Conservation (phyloP, 2,888 invertebrate species). For the Heteromurus nitidus region DNA sequence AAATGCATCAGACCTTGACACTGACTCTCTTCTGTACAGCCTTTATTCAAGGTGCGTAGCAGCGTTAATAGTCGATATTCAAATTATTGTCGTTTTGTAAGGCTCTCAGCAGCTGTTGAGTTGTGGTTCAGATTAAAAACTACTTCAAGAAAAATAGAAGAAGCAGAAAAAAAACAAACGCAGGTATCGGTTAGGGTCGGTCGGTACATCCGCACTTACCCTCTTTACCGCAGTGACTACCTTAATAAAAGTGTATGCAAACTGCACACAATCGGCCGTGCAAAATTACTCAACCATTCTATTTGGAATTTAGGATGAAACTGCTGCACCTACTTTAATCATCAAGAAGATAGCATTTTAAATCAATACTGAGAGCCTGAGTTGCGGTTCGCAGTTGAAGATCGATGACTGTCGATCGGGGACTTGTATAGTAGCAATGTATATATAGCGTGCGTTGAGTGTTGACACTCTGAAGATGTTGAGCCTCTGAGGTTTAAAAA, state of each 20-base stretch:
- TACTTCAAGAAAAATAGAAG: no score
- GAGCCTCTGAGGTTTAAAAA: no score
- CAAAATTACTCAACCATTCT: conserved; percentile 5
- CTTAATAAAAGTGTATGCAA: background rate
- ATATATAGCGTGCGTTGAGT: no score
- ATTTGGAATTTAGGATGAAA: conserved; percentile 2
- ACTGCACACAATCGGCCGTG: background rate
- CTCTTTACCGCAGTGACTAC: conserved; percentile 3
- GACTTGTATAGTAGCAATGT: no score
- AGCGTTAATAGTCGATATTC: background rate
- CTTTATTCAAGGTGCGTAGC: conserved; percentile 3
- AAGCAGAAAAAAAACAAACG: conserved; percentile 5
- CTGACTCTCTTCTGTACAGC: conserved; percentile 16
- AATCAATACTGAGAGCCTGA: no score
- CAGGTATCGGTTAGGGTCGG: no score
- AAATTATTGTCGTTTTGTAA: background rate
- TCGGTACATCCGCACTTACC: conserved; percentile 12
- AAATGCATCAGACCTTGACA: conserved; percentile 66
- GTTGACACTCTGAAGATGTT: no score
- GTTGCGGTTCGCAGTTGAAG: no score
- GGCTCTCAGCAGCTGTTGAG: conserved; percentile 21
- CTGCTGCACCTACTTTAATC: no score
- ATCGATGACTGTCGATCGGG: no score
- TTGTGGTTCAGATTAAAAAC: no score
- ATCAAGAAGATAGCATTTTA: no score